phyloP scores from a whole-genome alignment of 2,113 vertebrate genomes.

The Cervus canadensis region DNA sequence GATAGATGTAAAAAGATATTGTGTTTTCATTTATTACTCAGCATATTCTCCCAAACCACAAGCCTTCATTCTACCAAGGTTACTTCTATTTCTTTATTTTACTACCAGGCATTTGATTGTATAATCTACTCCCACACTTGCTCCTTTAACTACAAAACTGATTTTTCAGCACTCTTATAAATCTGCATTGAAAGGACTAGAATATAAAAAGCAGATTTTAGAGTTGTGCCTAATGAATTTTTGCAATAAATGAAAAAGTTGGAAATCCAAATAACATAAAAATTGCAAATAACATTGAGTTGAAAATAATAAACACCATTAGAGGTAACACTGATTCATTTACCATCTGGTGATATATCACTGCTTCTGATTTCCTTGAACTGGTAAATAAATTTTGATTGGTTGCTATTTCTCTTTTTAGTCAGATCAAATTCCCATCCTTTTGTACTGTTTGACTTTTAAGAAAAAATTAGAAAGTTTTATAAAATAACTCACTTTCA shows the following conservation, averaged over 20 bases:
- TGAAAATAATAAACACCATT: slow-evolving; percentile 55
- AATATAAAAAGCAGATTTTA: slow-evolving; percentile 53
- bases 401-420: background rate
- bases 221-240: background rate
- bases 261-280: slow-evolving; percentile 63
- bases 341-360: slow-evolving; percentile 57
- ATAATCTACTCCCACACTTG: background rate
- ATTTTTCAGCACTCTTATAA: slow-evolving; percentile 16
- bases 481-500: slow-evolving; percentile 30
- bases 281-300: slow-evolving; percentile 35
- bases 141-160: background rate
- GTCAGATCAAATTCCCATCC: background rate
- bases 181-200: background rate
- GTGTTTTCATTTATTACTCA: background rate
- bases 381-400: slow-evolving; percentile 56
- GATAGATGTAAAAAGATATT: background rate
- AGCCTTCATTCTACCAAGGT: background rate
- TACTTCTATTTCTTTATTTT: slow-evolving; percentile 18
- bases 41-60: background rate
- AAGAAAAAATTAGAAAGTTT: background rate
- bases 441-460: slow-evolving; percentile 22
- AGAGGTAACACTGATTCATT: slow-evolving; percentile 62
- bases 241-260: slow-evolving; percentile 54
- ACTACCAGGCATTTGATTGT: background rate
- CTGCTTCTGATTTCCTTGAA: slow-evolving; percentile 46